Evolutionary conservation across 1,140 invertebrate genomes (phyloP).

Genomic region (Arctopsyche grandis): DNA sequence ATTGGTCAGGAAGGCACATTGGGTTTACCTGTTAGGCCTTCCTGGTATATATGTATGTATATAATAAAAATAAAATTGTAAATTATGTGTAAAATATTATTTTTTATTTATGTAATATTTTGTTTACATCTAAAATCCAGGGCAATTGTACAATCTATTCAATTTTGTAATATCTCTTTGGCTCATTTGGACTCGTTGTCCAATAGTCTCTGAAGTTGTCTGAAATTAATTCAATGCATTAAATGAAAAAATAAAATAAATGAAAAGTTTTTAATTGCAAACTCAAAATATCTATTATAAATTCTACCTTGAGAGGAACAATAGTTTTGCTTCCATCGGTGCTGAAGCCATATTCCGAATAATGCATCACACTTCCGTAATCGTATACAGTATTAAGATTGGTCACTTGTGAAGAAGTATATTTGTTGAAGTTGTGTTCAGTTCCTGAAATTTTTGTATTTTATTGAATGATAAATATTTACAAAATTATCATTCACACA

Average conservation of each 20-base stretch:
- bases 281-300: neutral
- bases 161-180: slow-evolving; percentile 32
- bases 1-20: no score
- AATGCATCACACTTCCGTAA: slow-evolving; percentile 80
- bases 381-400: slow-evolving; percentile 74
- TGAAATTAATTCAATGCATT: no score
- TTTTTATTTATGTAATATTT: no score
- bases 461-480: neutral
- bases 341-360: slow-evolving; percentile 73
- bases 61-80: no score
- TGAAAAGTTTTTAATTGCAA: neutral
- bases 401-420: slow-evolving; percentile 70
- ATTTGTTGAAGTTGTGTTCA: slow-evolving; percentile 78
- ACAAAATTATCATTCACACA: neutral
- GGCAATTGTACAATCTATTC: slow-evolving; percentile 38
- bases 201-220: slow-evolving; percentile 29
- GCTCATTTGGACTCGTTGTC: slow-evolving; percentile 31
- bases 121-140: slow-evolving; percentile 32
- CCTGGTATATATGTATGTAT: no score
- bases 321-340: slow-evolving; percentile 74
- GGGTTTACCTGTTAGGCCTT: no score
- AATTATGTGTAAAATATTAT: neutral
- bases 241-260: slow-evolving; percentile 17
- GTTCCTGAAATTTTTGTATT: slow-evolving; percentile 61
- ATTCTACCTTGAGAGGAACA: slow-evolving; percentile 68